Conservation (phyloP, 2,797 vertebrate species). For the Xenops minutus region DNA sequence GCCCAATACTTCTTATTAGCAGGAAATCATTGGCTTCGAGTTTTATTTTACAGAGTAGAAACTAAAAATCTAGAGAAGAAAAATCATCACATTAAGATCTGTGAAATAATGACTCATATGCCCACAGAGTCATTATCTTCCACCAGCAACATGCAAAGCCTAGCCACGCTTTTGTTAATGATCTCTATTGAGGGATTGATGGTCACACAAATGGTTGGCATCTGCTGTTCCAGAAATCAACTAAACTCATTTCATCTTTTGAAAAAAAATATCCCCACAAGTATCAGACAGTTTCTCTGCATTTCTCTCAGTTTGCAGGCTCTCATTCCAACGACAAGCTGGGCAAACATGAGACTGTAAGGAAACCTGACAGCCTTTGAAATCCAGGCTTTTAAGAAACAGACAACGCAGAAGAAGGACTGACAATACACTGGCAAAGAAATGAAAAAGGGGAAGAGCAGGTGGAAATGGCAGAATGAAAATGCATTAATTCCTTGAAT, state of each 20-base stretch:
- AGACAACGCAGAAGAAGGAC: not conserved
- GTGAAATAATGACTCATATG: not conserved
- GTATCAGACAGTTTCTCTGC: not conserved
- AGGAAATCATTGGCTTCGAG: not conserved
- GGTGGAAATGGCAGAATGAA: not conserved
- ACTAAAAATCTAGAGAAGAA: not conserved
- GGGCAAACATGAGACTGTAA: not conserved
- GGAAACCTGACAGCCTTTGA: not conserved
- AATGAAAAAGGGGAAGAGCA: not conserved
- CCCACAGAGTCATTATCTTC: not conserved
- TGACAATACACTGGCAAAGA: not conserved
- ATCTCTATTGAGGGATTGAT: not conserved
- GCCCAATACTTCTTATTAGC: not conserved
- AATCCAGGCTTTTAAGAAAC: not conserved
- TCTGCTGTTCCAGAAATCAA: slow-evolving; percentile 6
- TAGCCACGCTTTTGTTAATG: not conserved
- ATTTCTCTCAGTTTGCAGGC: not conserved
- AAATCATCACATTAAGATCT: not conserved
- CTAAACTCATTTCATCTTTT: not conserved
- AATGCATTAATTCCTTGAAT: not conserved
- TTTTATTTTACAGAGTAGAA: not conserved
- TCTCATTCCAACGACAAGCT: not conserved
- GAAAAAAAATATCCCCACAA: not conserved
- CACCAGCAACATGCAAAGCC: not conserved
- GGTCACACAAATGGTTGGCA: not conserved